phyloP scores from a whole-genome alignment of 2,113 vertebrate genomes.

The Pycnonotus jocosus region DNA sequence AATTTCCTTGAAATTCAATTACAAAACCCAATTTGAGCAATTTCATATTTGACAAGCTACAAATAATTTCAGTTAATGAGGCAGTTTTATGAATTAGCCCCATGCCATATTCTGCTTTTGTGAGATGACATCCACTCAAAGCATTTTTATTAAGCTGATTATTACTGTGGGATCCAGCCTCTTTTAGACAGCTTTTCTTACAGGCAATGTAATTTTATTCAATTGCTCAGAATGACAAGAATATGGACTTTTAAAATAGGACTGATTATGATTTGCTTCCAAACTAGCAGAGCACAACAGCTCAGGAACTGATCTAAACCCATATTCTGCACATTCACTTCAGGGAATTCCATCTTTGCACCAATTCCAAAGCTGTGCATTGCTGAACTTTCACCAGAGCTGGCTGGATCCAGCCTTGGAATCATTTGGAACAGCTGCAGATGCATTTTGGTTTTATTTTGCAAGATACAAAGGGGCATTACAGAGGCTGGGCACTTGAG shows the following conservation, averaged over 20 bases:
- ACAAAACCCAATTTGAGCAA: neutral
- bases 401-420: neutral
- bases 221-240: neutral
- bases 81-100: neutral
- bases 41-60: conserved; percentile 14
- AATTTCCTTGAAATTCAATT: conserved; percentile 31
- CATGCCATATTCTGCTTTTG: neutral
- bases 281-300: neutral
- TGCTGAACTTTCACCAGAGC: neutral
- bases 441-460: neutral
- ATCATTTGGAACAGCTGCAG: neutral
- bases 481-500: neutral
- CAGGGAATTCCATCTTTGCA: neutral
- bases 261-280: neutral
- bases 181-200: neutral
- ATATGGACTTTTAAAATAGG: neutral
- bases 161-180: neutral
- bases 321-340: neutral
- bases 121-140: neutral
- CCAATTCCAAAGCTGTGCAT: neutral
- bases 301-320: neutral
- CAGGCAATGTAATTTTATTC: neutral
- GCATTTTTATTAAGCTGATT: conserved; percentile 3
- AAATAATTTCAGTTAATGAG: neutral
- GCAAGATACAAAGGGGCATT: neutral